Base-by-base conservation (phyloP, 2,113 vertebrate species). In the Verasper variegatus region DNA sequence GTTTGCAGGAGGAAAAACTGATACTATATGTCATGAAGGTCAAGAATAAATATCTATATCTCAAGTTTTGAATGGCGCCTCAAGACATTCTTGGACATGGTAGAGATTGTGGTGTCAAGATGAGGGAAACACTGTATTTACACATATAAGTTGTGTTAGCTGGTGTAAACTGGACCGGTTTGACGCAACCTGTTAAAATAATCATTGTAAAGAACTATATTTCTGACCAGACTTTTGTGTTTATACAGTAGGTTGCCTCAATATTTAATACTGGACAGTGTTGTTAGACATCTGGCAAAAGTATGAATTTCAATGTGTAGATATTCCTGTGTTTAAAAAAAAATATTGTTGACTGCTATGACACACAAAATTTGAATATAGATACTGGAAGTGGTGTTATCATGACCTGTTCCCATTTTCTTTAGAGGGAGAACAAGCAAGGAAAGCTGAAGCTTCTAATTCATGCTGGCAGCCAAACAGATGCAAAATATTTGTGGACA, bases 401-500 rank as follows among this genome's bases (percentile, higher is more conserved):
- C 8, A 14, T 66, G 59, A 73, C 59, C 49, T 20, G 15, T 72
- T 76, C 37, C 24, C 10, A 51, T 49, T 31, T 31, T 31, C 27
- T 31, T 31, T 31, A 59, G 14, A 56, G 35, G 42, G 42, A 45
- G 67, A 75, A 64, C 40, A 49, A 42, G 27, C 37, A 45, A 67
- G 67, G 59, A 21, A 56, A 42, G 21, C 37, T 42, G n/a, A 35
- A 15, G 40, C 40, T 52, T 47, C 42, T 71, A 78, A 74, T 15
- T 10, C 26, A 49, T 26, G 9, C 24, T 26, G 63, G 63, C 73
- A 76, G 27, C 56, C 21, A 17, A 20, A 18, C 65, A 63, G 57
- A 55, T 74, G 66, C 26, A 68, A 17, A 68, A 71, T 69, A 62
- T 69, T 18, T 55, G 49, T 23, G 56, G 51, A 15, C 58, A 59